phyloP scores from a whole-genome alignment of 2,797 vertebrate species.

The Graptemys geographica region DNA sequence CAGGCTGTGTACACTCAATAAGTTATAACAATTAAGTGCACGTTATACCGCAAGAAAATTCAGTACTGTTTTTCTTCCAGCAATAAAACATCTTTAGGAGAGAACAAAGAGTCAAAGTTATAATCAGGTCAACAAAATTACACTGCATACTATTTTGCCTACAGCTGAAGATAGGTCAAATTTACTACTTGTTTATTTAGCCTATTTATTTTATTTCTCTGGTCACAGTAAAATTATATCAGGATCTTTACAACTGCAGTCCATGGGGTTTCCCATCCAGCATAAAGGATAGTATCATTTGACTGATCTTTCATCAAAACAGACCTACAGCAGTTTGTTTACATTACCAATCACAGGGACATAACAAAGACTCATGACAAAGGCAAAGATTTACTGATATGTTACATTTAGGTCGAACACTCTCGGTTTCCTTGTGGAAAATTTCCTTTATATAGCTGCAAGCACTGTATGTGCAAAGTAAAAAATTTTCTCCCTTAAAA shows the following conservation, averaged over 20 bases:
- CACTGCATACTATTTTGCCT: conserved; percentile 22
- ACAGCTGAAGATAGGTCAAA: conserved; percentile 25
- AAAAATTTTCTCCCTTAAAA: not conserved
- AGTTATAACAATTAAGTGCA: conserved; percentile 28
- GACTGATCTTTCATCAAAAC: conserved; percentile 82
- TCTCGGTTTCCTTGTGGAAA: conserved; percentile 60
- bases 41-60: conserved; percentile 22
- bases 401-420: conserved; percentile 62
- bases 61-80: conserved; percentile 4
- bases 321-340: conserved; percentile 95
- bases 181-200: conserved; percentile 70
- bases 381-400: conserved; percentile 79
- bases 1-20: not conserved
- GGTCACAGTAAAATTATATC: conserved; percentile 86
- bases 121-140: conserved; percentile 38
- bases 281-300: conserved; percentile 74
- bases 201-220: conserved; percentile 66
- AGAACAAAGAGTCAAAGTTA: conserved; percentile 7
- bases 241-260: conserved; percentile 77
- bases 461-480: conserved; percentile 37
- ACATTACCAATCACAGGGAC: conserved; percentile 81
- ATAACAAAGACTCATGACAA: conserved; percentile 74
- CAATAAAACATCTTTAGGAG: conserved; percentile 20
- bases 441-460: conserved; percentile 32
- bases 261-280: conserved; percentile 76